phyloP scores from a whole-genome alignment of 64 coral and sea anemone species.

The Montipora efflorescens region DNA sequence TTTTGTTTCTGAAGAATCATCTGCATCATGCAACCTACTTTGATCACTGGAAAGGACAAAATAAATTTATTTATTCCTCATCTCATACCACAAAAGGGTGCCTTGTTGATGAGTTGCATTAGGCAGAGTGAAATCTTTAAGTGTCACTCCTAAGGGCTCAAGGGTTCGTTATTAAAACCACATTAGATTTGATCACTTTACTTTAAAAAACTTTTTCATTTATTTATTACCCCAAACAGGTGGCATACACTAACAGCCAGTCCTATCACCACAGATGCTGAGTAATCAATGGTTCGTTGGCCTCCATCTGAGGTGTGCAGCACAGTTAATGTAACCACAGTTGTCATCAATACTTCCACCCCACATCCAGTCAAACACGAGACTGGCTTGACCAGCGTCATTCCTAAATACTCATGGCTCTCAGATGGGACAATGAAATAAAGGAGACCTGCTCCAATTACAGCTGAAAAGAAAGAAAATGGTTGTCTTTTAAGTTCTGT shows the following conservation, averaged over 20 bases:
- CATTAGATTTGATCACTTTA: too few relatives aligned
- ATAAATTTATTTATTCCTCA: too few relatives aligned
- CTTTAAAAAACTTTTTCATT: too few relatives aligned
- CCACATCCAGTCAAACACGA: slow-evolving; percentile 2
- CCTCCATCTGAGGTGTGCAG: slow-evolving; percentile 7
- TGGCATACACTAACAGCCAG: slow-evolving; percentile 24
- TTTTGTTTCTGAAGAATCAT: too few relatives aligned
- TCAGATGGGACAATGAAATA: slow-evolving; percentile 9
- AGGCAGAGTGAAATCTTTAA: too few relatives aligned
- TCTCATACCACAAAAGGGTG: too few relatives aligned
- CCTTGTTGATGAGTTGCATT: too few relatives aligned
- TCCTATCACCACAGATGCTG: slow-evolving; percentile 3
- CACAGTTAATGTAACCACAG: slow-evolving; percentile 11
- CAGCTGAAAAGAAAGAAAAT: not conserved
- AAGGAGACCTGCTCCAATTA: slow-evolving; percentile 29
- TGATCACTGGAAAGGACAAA: too few relatives aligned
- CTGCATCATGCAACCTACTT: too few relatives aligned
- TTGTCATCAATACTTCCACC: slow-evolving; percentile 13
- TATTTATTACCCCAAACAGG: slow-evolving; percentile 37
- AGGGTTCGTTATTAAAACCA: too few relatives aligned
- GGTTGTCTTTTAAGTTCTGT: not conserved
- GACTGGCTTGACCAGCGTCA: not conserved
- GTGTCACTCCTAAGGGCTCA: too few relatives aligned
- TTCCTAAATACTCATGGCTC: not conserved
- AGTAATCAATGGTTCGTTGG: not conserved